Base-by-base conservation (phyloP, 2,113 vertebrate species). In the Lepidothrix coronata region DNA sequence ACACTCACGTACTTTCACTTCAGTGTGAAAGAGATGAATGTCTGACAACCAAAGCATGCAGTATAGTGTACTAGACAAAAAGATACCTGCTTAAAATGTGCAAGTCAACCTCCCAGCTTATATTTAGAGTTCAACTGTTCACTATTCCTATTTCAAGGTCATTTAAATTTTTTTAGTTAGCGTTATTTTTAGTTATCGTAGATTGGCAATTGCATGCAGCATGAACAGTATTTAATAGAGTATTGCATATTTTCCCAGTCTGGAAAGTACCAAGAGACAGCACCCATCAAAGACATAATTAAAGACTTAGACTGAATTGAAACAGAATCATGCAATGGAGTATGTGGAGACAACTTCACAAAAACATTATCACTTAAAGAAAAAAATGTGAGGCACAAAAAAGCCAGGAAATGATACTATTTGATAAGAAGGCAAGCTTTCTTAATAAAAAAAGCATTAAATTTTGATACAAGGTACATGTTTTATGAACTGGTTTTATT, bases 1-100 rank as follows among this genome's bases (percentile, higher is more conserved):
- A 51, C 91, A 51, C 54, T 87, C 78, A 91, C 5, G 31, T 91
- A 93, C 66, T 95, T 91, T 65, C 93, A 91, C 66, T 96, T 94
- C 85, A 85, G 62, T 61, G 30, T 91, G 84, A 92, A 90, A 91
- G 88, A 85, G 41, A 84, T 58, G 62, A 93, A 92, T 59, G 85
- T 48, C 78, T 88, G 81, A 83, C 67, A 93, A 91, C 46, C 17
- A 13, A 80, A 88, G 68, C 25, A 61, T 33, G 72, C 88, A 88
- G 59, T 25, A 15, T 3, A 67, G 61, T 15, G 6, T 25, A 73
- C 21, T 1, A 76, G 46, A 94, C 92, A 88, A 88, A 97, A 93
- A 91, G 27, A 71, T 54, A 93, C 27, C 55, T 22, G 31, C 68
- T 86, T 86, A 93, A 95, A 92, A 95, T 75, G 33, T 78, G 54